Evolutionary conservation across 2,797 vertebrate genomes (phyloP).

Genomic region (Eptatretus atami): DNA sequence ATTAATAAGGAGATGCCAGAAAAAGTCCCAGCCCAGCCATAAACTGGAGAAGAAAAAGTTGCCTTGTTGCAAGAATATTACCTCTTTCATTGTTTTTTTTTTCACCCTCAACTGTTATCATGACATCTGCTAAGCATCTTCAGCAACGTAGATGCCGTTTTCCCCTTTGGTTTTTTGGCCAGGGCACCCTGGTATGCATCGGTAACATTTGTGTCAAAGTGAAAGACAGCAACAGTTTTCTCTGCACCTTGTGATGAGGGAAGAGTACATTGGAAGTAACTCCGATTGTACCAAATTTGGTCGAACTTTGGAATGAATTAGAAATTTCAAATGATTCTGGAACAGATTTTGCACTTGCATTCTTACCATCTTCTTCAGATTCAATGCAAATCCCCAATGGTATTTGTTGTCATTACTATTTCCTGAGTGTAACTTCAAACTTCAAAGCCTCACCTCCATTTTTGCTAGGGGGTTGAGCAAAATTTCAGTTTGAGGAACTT

Average conservation of each 20-base stretch:
- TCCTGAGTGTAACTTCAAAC: conserved; percentile 6
- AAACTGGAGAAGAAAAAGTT: not conserved
- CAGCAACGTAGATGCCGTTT: not conserved
- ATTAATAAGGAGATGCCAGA: too few relatives aligned
- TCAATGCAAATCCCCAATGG: not conserved
- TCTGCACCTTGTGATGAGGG: too few relatives aligned
- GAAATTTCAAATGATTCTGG: too few relatives aligned
- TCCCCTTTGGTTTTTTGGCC: too few relatives aligned
- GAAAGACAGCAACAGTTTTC: not conserved
- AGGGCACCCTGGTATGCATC: not conserved
- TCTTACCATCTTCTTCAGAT: conserved; percentile 1
- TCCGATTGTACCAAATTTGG: too few relatives aligned
- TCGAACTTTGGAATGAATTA: too few relatives aligned
- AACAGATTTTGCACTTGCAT: not conserved
- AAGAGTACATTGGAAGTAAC: too few relatives aligned
- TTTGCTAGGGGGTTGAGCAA: conserved; percentile 30
- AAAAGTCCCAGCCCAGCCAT: not conserved
- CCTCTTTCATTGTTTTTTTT: too few relatives aligned
- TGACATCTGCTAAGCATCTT: conserved; percentile 3
- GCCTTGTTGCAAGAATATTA: not conserved
- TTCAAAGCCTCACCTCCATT: conserved; percentile 9
- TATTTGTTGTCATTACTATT: too few relatives aligned
- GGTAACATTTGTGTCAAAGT: not conserved
- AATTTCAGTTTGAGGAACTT: conserved; percentile 16
- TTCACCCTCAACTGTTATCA: not conserved